phyloP scores from a whole-genome alignment of 1,140 invertebrate species.

The Pseudoatta argentina region DNA sequence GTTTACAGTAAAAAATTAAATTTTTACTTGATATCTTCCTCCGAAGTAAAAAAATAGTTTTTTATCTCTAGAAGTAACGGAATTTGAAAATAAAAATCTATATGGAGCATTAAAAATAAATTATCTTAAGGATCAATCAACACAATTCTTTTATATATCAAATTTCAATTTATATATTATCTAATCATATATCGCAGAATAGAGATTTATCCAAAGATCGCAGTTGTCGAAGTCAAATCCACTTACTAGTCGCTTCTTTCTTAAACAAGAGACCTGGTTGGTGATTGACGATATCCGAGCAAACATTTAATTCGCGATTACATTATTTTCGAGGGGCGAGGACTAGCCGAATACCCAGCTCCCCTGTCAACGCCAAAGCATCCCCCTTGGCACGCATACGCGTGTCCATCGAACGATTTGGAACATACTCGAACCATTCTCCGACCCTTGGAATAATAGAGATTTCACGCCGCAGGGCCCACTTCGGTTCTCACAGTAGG shows the following conservation, averaged over 20 bases:
- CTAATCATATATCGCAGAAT: constrained; percentile 7
- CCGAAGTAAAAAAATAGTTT: no score
- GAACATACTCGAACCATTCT: constrained; percentile 73
- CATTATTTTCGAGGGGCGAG: constrained; percentile 79
- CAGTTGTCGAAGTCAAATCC: constrained; percentile 12
- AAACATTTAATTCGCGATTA: constrained; percentile 86
- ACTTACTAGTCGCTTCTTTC: constrained; percentile 25
- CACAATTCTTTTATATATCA: no score
- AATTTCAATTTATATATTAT: constrained; percentile 1
- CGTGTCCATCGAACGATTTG: constrained; percentile 31
- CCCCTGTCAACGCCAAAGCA: constrained; percentile 83
- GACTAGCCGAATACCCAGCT: constrained; percentile 57
- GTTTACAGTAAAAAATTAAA: no score
- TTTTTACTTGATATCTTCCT: no score
- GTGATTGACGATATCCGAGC: constrained; percentile 69
- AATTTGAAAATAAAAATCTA: neutral
- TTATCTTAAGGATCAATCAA: neutral
- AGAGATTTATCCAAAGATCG: neutral
- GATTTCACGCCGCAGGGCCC: constrained; percentile 86
- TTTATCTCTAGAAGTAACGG: neutral
- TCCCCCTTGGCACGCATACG: constrained; percentile 57
- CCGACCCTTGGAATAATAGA: constrained; percentile 83
- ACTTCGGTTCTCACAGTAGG: constrained; percentile 85
- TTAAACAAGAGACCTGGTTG: neutral
- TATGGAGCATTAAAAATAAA: neutral